Evolutionary conservation across 2,888 invertebrate species (phyloP), one percentile per base, ranked within the genome.

Genomic region (Sepiola atlantica): DNA sequence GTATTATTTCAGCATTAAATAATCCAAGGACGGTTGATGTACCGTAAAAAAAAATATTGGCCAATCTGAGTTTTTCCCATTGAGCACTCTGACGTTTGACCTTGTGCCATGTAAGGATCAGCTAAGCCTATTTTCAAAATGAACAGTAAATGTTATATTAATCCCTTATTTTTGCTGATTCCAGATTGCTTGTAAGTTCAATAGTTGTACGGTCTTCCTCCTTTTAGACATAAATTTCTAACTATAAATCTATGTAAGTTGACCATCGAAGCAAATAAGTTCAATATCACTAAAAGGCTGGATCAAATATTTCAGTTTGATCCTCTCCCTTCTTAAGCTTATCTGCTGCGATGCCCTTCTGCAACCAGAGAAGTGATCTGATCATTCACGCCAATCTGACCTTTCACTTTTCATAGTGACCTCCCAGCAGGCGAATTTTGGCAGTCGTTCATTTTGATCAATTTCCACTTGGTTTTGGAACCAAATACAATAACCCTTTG

Each of bases 261-360:
- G 61, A 61, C 24, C 61, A 61, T 24, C 28, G 61, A 61, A 61
- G 21, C 61, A 61, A 61, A 61, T 61, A 21, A 61, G 61, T 28
- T 61, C 61, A 61, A 61, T 61, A 61, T 61, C 61, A 61, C 61
- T 61, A 61, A 61, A 61, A 61, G 61, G 61, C 61, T 61, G 61
- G 21, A 61, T 61, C 61, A 24, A 61, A 61, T 61, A 61, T 61
- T 61, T 61, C 24, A 24, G 21, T 61, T 45, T 61, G 61, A 61
- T 21, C 61, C 24, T 61, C 61, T 61, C 28, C 24, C 61, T 21
- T 21, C 61, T 61, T 21, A 61, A 61, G 61, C 61, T 24, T 28
- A 61, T 61, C 61, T 61, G 24, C 28, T 21, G 28, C 61, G 24
- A 24, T 21, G 28, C 61, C 61, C 24, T 61, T 20, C 4, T 24